Evolutionary conservation across 1,140 invertebrate genomes (phyloP), one percentile per base, ranked within the genome.

Genomic region (Drosophila pachea): DNA sequence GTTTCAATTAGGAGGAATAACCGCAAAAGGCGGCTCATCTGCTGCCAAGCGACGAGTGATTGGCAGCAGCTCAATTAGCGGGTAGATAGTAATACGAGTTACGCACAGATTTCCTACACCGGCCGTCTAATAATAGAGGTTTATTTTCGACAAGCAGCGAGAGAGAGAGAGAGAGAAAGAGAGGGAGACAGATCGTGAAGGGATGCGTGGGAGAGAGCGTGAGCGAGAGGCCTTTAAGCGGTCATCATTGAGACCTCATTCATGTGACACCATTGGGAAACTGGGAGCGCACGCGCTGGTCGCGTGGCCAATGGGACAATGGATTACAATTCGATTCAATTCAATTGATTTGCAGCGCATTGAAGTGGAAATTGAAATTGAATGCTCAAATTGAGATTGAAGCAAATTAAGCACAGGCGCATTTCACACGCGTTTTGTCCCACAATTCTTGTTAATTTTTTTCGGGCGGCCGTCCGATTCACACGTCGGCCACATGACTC

Each of bases 401-500:
- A 38, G 7, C 36, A 47, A 58, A 64, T 55, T 52, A 36, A 64
- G 45, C 53, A 12, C 60, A 64, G 43, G 58, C 38, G 33, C 53
- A 69, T 64, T 49, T 63, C 45, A 12, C 22, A 58, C n/a, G 38
- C 40, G 49, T 35, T 31, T 43, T 53, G 32, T 52, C 2, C 40
- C 12, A 14, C 55, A 42, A 36, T 32, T 55, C 61, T 62, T 61
- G 31, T 52, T 14, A 16, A 22, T 48, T 31, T 38, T 31, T 62
- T 76, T 61, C n/a, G 48, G 48, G 50, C 47, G 45, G 47, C 64
- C 66, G 60, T 47, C 16, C 16, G 16, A 62, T 67, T 77, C 75
- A 82, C 78, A 82, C 67, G 75, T 66, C 64, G 72, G 68, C 72
- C 79, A 58, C 78, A 83, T 82, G 78, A 83, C 78, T 83, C 78